These are phyloP conservation scores for Julus scanicus DNA, from an alignment of 2,888 invertebrate genomes.

Conservation along the genomic window DNA sequence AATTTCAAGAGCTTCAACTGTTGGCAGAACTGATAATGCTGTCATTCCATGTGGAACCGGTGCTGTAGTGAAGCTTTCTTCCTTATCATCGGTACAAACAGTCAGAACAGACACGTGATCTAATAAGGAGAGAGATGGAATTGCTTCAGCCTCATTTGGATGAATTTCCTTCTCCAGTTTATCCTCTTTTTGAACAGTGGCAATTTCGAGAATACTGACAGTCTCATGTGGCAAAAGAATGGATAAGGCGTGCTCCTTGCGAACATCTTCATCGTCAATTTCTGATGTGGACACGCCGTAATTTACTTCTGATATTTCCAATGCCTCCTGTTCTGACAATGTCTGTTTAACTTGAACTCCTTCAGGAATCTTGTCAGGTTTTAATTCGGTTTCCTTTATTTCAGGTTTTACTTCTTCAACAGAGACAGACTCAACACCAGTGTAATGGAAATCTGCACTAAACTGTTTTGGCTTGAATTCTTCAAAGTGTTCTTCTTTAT, in stretches of 20 bases:
- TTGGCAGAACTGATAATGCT: slow-evolving; percentile 50
- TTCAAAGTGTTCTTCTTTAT: slow-evolving; percentile 55
- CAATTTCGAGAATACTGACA: slow-evolving; percentile 55
- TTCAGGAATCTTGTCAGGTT: slow-evolving; percentile 53
- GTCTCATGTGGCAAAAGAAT: slow-evolving; percentile 55
- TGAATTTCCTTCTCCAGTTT: slow-evolving; percentile 54
- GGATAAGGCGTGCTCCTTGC: neutral
- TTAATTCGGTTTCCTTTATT: slow-evolving; percentile 59
- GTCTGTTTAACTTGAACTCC: neutral
- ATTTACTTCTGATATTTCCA: slow-evolving; percentile 47
- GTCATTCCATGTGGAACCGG: slow-evolving; percentile 53
- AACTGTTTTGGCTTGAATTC: slow-evolving; percentile 35
- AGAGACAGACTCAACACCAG: slow-evolving; percentile 53
- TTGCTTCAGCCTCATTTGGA: slow-evolving; percentile 41
- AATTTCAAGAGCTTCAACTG: slow-evolving; percentile 52
- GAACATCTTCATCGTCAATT: slow-evolving; percentile 14
- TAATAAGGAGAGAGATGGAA: neutral
- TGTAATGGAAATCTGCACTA: neutral
- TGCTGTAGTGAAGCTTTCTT: slow-evolving; percentile 49
- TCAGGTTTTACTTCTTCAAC: slow-evolving; percentile 58
- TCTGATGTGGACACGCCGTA: neutral
- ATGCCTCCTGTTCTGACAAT: slow-evolving; percentile 29
- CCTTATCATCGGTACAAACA: slow-evolving; percentile 48
- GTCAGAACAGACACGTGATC: slow-evolving; percentile 50
- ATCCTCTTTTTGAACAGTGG: slow-evolving; percentile 71